Conservation (phyloP, 2,113 vertebrate genomes). For the Gambusia affinis region DNA sequence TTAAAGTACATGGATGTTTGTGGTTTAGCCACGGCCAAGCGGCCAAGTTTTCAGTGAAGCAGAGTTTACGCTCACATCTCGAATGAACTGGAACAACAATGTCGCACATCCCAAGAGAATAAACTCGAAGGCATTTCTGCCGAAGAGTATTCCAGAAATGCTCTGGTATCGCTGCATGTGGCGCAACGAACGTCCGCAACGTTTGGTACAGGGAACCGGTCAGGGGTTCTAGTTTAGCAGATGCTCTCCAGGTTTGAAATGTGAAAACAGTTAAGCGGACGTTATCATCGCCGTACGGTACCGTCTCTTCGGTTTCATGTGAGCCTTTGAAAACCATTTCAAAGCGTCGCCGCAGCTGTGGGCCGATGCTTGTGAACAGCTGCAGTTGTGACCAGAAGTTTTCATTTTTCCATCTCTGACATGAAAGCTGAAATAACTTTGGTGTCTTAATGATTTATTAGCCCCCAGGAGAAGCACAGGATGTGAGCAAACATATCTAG, state of each 20-base stretch:
- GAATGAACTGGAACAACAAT: neutral
- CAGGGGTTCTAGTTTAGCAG: neutral
- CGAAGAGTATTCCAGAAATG: neutral
- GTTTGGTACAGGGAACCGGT: neutral
- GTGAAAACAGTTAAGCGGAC: neutral
- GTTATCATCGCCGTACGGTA: neutral
- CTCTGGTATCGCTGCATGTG: neutral
- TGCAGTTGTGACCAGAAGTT: neutral
- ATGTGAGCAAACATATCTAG: no score
- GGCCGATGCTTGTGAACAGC: neutral
- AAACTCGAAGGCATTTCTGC: neutral
- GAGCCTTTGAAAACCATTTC: neutral
- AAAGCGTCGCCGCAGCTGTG: neutral
- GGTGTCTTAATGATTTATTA: neutral
- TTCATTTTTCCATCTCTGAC: neutral
- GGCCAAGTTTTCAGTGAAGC: neutral
- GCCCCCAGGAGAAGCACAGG: no score
- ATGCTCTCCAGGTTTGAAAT: neutral
- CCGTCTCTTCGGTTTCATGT: neutral
- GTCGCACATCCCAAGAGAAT: neutral
- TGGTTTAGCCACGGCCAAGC: no score
- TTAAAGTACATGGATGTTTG: neutral
- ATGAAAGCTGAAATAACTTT: neutral
- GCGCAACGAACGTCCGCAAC: neutral
- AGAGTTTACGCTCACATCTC: neutral